Evolutionary conservation across 2,888 invertebrate genomes (phyloP), one percentile per base, ranked within the genome.

Genomic region (Diplolepis rosae): DNA sequence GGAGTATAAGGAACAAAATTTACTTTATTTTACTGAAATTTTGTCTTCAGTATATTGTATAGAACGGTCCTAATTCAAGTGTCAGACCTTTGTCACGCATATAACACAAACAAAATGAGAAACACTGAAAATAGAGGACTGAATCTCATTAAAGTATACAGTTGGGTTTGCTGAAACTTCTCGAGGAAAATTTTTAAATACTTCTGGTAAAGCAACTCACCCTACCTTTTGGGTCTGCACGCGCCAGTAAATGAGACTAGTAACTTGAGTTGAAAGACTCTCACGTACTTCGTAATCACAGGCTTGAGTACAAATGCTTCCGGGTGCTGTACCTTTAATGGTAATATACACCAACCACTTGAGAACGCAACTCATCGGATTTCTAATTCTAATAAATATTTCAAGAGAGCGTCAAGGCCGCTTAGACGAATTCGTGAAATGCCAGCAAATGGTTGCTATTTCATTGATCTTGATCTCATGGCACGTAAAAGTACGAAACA

Each of bases 351-450:
- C 77, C 79, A 52, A 77, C 69, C 71, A 75, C 76, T 76, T 74
- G 71, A 72, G 74, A 77, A 78, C 73, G 68, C 76, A 77, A 77
- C 73, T 76, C 79, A 76, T 81, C 81, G 84, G 84, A 85, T 85
- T 84, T 83, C 85, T 86, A 85, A 86, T 86, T 84, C 84, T 84
- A 85, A 85, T 86, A 85, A 85, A 86, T 85, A 80, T 73, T 74
- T 71, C 76, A 75, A 72, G 70, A 65, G 80, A 54, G 66, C 65
- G 61, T 61, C 78, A 77, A 79, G 79, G 72, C 78, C 69, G 74
- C 73, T 78, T 80, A 78, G 80, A 77, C 74, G 71, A 72, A 72
- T 52, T 70, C 69, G 70, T 75, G 79, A 72, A 78, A 67, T 72
- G 71, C 73, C 71, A 48, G 71, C 39, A 72, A 78, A 77, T 77